Conservation (phyloP, 1,140 invertebrate genomes). For the Drosophila sproati region DNA sequence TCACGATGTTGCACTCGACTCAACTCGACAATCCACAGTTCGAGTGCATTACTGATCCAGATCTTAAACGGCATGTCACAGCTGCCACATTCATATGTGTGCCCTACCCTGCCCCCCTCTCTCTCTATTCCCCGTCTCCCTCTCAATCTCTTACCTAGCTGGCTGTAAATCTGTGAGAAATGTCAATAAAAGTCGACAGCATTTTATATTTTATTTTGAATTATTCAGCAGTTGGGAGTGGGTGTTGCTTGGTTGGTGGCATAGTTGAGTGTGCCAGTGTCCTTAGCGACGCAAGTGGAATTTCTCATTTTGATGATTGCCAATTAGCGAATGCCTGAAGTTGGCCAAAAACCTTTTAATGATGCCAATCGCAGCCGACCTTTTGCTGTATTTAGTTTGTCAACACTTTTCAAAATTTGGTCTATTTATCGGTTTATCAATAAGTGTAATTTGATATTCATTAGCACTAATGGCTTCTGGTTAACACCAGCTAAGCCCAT, state of each 20-base stretch:
- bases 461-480: constrained; percentile 76
- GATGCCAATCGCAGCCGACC: constrained; percentile 12
- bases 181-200: constrained; percentile 62
- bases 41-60: constrained; percentile 42
- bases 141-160: constrained; percentile 16
- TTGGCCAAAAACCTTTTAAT: constrained; percentile 33
- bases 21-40: constrained; percentile 26
- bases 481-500: constrained; percentile 1
- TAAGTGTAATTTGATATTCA: constrained; percentile 73
- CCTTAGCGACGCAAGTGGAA: neutral
- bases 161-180: constrained; percentile 35
- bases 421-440: constrained; percentile 11
- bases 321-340: constrained; percentile 53
- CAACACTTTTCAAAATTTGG: constrained; percentile 16
- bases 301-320: constrained; percentile 21
- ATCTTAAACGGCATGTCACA: constrained; percentile 39
- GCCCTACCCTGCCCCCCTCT: neutral
- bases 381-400: constrained; percentile 31
- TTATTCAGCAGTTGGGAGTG: constrained; percentile 34
- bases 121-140: neutral
- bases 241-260: neutral
- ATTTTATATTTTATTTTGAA: constrained; percentile 47
- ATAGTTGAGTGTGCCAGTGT: neutral
- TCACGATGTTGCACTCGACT: constrained; percentile 12
- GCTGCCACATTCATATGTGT: constrained; percentile 34